Evolutionary conservation across 1,140 invertebrate species (phyloP).

Genomic region (Conopomorpha cramerella): DNA sequence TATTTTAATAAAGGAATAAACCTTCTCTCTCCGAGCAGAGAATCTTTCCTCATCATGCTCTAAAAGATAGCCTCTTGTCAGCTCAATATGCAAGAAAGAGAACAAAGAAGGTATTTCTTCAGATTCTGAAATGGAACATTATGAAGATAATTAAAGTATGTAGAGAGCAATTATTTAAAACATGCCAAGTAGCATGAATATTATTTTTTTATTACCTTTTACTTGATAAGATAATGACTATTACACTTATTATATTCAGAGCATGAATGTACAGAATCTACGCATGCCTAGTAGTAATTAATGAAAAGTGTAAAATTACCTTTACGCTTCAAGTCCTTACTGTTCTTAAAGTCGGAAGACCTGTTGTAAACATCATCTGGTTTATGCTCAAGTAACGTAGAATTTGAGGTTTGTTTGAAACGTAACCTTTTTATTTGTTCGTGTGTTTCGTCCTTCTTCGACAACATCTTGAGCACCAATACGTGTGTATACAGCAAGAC

Average conservation of each 20-base stretch:
- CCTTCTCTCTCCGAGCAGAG: conserved; percentile 90
- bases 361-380: neutral
- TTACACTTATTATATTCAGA: too few relatives aligned
- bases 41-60: conserved; percentile 95
- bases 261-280: neutral
- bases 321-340: conserved; percentile 35
- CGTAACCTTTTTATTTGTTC: conserved; percentile 45
- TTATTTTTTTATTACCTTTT: too few relatives aligned
- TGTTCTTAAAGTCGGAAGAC: conserved; percentile 19
- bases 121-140: conserved; percentile 24
- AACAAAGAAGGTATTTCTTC: conserved; percentile 64
- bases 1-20: conserved; percentile 97
- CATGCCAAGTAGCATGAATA: too few relatives aligned
- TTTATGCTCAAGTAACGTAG: conserved; percentile 23
- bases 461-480: conserved; percentile 20
- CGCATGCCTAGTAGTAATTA: neutral
- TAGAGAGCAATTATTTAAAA: too few relatives aligned
- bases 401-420: conserved; percentile 35
- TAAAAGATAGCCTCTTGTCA: conserved; percentile 88
- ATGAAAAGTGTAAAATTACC: conserved; percentile 14
- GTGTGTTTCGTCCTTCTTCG: conserved; percentile 37
- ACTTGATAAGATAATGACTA: too few relatives aligned
- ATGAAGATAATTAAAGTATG: conserved; percentile 1
- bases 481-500: too few relatives aligned
- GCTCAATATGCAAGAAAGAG: conserved; percentile 82